phyloP scores from a whole-genome alignment of 2,888 invertebrate genomes.

The Parnassius mnemosyne region DNA sequence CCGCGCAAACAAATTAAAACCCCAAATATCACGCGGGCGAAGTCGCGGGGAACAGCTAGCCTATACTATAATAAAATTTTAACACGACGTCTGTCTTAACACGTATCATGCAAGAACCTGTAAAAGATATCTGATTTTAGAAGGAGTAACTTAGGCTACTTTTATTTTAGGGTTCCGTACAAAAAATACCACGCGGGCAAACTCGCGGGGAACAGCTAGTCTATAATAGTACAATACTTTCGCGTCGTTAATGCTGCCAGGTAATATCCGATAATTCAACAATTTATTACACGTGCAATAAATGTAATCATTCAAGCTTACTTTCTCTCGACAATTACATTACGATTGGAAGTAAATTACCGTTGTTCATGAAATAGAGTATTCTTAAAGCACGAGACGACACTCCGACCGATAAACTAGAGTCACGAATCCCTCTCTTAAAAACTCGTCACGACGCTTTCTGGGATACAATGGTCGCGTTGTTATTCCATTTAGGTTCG shows the following conservation, averaged over 20 bases:
- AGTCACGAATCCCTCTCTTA: conserved; percentile 73
- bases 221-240: background rate
- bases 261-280: conserved; percentile 8
- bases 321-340: conserved; percentile 69
- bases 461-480: conserved; percentile 64
- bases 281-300: conserved; percentile 29
- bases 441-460: conserved; percentile 65
- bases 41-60: no score
- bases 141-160: no score
- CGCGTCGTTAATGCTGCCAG: background rate
- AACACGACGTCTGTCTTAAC: no score
- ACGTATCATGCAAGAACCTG: no score
- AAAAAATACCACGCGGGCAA: no score
- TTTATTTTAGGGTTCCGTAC: no score
- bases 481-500: conserved; percentile 70
- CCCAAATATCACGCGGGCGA: no score
- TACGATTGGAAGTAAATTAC: conserved; percentile 62
- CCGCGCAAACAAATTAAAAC: no score
- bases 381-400: conserved; percentile 64
- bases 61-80: no score
- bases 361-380: conserved; percentile 58
- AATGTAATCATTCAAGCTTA: conserved; percentile 45
- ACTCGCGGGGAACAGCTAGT: no score
- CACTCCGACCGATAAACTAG: conserved; percentile 59
- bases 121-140: no score